These are phyloP conservation scores for Carettochelys insculpta DNA, from an alignment of 2,113 vertebrate species.

Conservation along the genomic window DNA sequence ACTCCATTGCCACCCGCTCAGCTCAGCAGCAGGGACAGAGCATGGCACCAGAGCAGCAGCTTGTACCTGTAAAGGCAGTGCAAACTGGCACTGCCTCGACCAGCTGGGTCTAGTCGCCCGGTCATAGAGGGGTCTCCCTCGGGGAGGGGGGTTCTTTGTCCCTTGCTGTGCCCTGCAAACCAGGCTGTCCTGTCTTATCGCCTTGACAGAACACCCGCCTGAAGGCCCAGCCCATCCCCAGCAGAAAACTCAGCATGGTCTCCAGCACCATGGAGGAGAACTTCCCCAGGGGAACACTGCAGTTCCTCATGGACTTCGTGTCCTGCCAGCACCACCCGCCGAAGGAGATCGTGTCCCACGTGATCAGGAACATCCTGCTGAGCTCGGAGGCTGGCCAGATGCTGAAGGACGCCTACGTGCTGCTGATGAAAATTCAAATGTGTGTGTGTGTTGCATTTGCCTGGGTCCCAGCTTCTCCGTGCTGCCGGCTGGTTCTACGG, in stretches of 20 bases:
- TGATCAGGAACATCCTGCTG: constrained; percentile 85
- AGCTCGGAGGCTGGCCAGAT: constrained; percentile 71
- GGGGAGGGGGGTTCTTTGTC: no score
- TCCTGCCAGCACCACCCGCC: constrained; percentile 84
- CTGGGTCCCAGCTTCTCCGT: not conserved
- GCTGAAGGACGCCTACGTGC: constrained; percentile 84
- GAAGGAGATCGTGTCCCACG: constrained; percentile 80
- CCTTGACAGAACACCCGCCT: constrained; percentile 60
- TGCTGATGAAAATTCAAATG: constrained; percentile 93
- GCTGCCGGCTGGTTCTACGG: no score
- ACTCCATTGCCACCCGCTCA: not conserved
- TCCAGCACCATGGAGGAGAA: constrained; percentile 88
- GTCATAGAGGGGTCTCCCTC: no score
- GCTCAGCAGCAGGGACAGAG: not conserved
- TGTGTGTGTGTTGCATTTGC: constrained; percentile 60
- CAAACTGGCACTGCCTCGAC: not conserved
- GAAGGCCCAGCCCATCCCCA: constrained; percentile 79
- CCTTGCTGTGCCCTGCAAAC: rapidly evolving
- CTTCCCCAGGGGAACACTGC: constrained; percentile 85
- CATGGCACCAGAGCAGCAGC: not conserved
- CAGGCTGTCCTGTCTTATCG: not conserved
- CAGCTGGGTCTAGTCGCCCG: no score
- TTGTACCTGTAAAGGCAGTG: not conserved
- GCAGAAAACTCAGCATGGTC: constrained; percentile 85
- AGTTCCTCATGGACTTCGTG: constrained; percentile 89